Base-by-base conservation (phyloP, 2,888 invertebrate genomes). In the Chrysopilus asiliformis region DNA sequence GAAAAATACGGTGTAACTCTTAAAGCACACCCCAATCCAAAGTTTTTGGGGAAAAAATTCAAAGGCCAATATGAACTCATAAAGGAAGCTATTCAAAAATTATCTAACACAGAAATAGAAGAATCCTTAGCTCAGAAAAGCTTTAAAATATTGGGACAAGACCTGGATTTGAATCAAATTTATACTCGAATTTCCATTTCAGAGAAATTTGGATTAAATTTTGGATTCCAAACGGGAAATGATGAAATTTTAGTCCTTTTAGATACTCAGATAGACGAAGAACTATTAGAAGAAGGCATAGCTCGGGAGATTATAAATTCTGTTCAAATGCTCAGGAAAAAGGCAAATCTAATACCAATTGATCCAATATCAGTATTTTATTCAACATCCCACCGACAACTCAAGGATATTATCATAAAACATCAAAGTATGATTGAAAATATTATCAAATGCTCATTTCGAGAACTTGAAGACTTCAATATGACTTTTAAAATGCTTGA, bases 251-350 rank as follows among this genome's bases (percentile, higher is more conserved):
- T 98, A 31, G 82, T 98, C 32, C 65, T 98, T 36, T 64, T 98
- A 47, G 87, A 97, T 57, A 76, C 89, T 36, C 81, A 81, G 0
- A 86, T 87, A 3, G 90, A 91, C 57, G 81, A 86, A 53, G 76
- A 79, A 17, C 80, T 95, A 77, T 68, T 86, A 43, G 85, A 94
- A 53, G 97, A 98, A 68, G 97, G 98, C 6, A 71, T 86, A 44
- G 87, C 95, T 1, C 73, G 97, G 40, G 98, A 99, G 66, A 78
- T 97, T 17, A 85, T 94, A 40, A 98, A 97, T 58, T 75, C 97
- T 38, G 74, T 98, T 19, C 98, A 99, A 58, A 95, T 93, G 60
- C 68, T 98, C 9, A 70, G 97, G 40, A 99, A 99, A 64, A 90
- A 91, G 65, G 93, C 86, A 0, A 79, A 83, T 50, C 68, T 95